Conservation (phyloP, 2,888 invertebrate genomes). For the Zeuzera pyrina region DNA sequence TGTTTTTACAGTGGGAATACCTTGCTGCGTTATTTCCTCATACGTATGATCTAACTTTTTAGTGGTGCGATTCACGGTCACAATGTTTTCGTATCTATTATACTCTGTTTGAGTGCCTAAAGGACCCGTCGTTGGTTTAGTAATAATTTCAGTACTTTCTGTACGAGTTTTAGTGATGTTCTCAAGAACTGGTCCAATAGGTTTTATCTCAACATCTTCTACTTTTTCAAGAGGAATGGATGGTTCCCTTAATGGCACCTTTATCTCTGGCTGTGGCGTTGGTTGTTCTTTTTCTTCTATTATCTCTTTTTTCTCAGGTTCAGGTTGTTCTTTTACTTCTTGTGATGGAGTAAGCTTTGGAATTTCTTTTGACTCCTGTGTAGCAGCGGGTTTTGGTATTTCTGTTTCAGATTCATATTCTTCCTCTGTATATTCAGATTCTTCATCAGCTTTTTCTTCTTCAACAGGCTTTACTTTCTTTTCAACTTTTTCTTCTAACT, state of each 20-base stretch:
- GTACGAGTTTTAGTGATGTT: slow-evolving; percentile 48
- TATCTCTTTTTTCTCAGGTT: slow-evolving; percentile 12
- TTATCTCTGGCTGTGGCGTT: slow-evolving; percentile 22
- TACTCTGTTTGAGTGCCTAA: slow-evolving; percentile 52
- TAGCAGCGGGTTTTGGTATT: slow-evolving; percentile 12
- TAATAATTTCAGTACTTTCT: slow-evolving; percentile 56
- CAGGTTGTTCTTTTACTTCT: slow-evolving; percentile 15
- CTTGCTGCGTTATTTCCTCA: slow-evolving; percentile 44
- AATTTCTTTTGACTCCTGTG: slow-evolving; percentile 11
- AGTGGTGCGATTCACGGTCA: slow-evolving; percentile 57
- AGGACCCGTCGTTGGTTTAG: slow-evolving; percentile 37
- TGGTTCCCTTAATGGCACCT: slow-evolving; percentile 47
- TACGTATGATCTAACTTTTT: slow-evolving; percentile 55
- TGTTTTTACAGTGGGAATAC: slow-evolving; percentile 48
- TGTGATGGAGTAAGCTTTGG: background rate
- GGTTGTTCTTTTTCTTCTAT: slow-evolving; percentile 16
- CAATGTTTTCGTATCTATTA: slow-evolving; percentile 58
- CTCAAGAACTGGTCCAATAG: slow-evolving; percentile 47
- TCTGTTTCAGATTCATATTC: slow-evolving; percentile 17
- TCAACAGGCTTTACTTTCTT: slow-evolving; percentile 11
- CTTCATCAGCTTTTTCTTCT: slow-evolving; percentile 22
- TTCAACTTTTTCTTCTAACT: slow-evolving; percentile 6
- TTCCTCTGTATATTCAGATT: slow-evolving; percentile 19
- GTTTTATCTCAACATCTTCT: slow-evolving; percentile 63
- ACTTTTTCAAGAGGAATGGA: slow-evolving; percentile 60